A percentile compares a stretch with the other conserved stretches of the same genome.
Evolutionary conservation across 2,797 vertebrate genomes (phyloP).

Genomic region (Margarornis squamiger): DNA sequence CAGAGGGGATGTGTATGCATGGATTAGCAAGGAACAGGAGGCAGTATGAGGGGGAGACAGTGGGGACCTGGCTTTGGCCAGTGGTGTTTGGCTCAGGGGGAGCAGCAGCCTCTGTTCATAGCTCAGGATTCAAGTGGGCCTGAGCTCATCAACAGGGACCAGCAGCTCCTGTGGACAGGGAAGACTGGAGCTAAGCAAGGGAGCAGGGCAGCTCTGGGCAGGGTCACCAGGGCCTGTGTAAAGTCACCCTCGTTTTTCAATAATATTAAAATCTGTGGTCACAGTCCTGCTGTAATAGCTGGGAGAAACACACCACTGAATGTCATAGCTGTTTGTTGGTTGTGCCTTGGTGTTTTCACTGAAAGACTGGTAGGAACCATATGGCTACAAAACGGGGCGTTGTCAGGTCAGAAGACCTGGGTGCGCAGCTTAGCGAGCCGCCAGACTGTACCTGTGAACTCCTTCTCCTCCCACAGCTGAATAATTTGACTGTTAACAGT

Average conservation of each 20-base stretch:
- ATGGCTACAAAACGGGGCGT: background rate
- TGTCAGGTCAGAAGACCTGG: background rate
- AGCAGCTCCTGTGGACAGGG: background rate
- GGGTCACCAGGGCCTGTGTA: background rate
- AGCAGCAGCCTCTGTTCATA: fast-evolving
- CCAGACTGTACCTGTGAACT: background rate
- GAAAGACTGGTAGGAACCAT: background rate
- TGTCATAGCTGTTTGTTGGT: background rate
- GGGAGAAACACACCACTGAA: background rate
- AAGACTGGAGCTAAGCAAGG: background rate
- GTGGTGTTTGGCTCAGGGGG: background rate
- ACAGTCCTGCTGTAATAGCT: background rate
- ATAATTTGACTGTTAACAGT: background rate
- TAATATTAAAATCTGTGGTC: background rate
- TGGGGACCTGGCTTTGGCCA: background rate
- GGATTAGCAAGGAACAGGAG: background rate
- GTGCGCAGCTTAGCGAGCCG: background rate
- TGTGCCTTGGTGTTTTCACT: background rate
- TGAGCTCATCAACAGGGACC: background rate
- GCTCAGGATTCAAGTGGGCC: background rate
- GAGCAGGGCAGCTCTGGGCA: background rate
- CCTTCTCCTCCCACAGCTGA: background rate
- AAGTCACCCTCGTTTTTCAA: background rate
- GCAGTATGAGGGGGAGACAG: background rate
- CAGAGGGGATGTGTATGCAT: background rate